These are phyloP conservation scores for Pangasianodon hypophthalmus DNA, from an alignment of 2,113 vertebrate species.

Conservation along the genomic window DNA sequence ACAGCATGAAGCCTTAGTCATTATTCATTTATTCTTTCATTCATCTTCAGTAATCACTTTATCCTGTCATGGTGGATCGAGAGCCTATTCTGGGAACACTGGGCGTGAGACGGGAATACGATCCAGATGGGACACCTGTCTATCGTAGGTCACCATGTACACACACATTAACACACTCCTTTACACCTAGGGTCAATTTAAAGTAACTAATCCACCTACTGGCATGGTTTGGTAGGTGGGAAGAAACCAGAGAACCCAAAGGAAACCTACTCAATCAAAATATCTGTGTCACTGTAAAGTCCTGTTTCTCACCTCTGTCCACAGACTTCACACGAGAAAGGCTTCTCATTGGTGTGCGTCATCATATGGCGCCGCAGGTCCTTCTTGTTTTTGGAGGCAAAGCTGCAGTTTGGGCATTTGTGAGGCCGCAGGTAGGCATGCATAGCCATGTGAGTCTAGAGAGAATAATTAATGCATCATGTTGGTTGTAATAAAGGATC, in stretches of 20 bases:
- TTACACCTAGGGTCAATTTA: not conserved
- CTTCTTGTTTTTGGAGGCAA: slow-evolving; percentile 98
- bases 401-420: slow-evolving; percentile 93
- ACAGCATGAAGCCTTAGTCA: not conserved
- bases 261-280: not conserved
- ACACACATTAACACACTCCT: not conserved
- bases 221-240: not conserved
- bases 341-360: slow-evolving; percentile 98
- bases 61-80: not conserved
- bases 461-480: not conserved
- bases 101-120: not conserved
- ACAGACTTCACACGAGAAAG: slow-evolving; percentile 90
- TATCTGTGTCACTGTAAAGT: not conserved
- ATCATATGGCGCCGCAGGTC: slow-evolving; percentile 92
- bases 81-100: not conserved
- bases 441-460: slow-evolving; percentile 86
- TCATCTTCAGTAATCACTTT: not conserved
- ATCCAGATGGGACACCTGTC: not conserved
- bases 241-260: not conserved
- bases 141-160: not conserved
- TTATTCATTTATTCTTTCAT: not conserved
- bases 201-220: not conserved
- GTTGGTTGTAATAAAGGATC: not conserved
- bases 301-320: slow-evolving; percentile 85
- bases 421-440: slow-evolving; percentile 92